A percentile compares a stretch with the other conserved stretches of the same genome.
phyloP scores from a whole-genome alignment of 2,888 invertebrate species.

The Allophyes oxyacanthae region DNA sequence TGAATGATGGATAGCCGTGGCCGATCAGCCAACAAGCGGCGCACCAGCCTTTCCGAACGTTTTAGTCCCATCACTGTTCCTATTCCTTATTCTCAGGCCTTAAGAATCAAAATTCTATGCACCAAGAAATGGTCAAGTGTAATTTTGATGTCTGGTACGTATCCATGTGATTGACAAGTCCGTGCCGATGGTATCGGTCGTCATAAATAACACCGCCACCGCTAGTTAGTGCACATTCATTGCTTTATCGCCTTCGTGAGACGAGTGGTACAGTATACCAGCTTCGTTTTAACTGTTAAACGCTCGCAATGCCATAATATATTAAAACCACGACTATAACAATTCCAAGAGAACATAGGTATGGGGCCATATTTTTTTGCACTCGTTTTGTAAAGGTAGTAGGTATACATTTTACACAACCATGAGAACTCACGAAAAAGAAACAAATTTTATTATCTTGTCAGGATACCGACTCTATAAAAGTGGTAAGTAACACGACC shows the following conservation, averaged over 20 bases:
- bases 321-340: conserved; percentile 39
- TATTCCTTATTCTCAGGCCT: conserved; percentile 58
- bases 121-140: conserved; percentile 59
- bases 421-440: conserved; percentile 58
- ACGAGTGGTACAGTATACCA: conserved; percentile 50
- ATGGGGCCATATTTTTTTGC: conserved; percentile 47
- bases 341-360: conserved; percentile 39
- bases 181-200: conserved; percentile 83
- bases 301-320: conserved; percentile 35
- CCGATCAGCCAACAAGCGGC: conserved; percentile 75
- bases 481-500: conserved; percentile 58
- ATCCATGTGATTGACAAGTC: conserved; percentile 85
- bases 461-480: conserved; percentile 52
- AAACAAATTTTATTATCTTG: conserved; percentile 56
- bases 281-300: conserved; percentile 42
- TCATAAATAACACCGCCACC: conserved; percentile 86
- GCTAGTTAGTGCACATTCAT: conserved; percentile 87
- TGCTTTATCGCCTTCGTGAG: conserved; percentile 68
- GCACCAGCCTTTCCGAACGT: conserved; percentile 45
- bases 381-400: conserved; percentile 43
- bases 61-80: conserved; percentile 41
- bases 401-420: conserved; percentile 25
- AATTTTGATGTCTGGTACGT: conserved; percentile 70
- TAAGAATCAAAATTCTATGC: conserved; percentile 64
- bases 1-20: conserved; percentile 86